phyloP scores from a whole-genome alignment of 2,113 vertebrate species.

The Rattus norvegicus region DNA sequence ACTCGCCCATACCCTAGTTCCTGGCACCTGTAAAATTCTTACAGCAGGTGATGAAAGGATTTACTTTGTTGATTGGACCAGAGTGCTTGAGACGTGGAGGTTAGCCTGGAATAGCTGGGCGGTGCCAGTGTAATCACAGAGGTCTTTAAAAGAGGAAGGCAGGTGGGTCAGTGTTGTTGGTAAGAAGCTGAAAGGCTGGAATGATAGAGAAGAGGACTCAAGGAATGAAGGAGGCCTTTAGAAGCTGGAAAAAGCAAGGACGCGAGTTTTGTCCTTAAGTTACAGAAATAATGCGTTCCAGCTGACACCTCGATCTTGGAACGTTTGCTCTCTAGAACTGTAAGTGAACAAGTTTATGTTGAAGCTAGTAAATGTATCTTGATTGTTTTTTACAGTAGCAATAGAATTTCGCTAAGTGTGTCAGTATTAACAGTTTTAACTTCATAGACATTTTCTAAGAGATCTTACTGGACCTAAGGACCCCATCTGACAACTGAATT shows the following conservation, averaged over 20 bases:
- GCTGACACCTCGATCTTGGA: neutral
- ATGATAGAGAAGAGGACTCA: neutral
- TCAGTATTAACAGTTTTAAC: neutral
- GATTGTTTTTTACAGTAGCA: neutral
- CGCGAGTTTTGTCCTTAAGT: neutral
- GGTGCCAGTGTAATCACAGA: neutral
- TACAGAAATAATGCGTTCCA: neutral
- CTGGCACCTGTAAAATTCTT: neutral
- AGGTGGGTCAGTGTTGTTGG: no score
- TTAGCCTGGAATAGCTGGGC: neutral
- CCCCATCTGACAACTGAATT: neutral
- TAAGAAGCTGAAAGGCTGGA: neutral
- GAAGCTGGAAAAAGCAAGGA: neutral
- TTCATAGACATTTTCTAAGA: neutral
- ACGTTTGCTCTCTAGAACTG: neutral
- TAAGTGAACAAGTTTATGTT: neutral
- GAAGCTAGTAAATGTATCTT: neutral
- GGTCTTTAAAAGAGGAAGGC: neutral
- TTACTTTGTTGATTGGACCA: neutral
- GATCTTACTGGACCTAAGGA: neutral
- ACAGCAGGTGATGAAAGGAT: neutral
- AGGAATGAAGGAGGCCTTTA: neutral
- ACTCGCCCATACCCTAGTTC: neutral
- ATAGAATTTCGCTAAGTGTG: neutral
- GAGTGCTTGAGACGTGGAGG: neutral